Evolutionary conservation across 1,140 invertebrate genomes (phyloP).

Genomic region (Drosophila ficusphila): DNA sequence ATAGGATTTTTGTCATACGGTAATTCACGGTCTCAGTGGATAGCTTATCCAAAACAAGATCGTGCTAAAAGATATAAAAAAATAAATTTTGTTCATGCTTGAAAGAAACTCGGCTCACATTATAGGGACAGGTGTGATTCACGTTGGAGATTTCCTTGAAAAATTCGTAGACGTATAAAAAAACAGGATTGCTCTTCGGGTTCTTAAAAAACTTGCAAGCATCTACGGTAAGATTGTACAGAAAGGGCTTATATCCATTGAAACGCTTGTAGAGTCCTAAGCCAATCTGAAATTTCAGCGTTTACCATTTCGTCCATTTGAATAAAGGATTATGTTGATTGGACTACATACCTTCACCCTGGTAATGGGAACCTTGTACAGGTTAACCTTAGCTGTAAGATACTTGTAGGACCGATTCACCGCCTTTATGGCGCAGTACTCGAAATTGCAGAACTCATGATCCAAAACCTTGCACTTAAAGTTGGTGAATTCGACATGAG

Average conservation of each 20-base stretch:
- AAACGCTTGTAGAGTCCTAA: constrained; percentile 2
- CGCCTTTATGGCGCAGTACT: not conserved
- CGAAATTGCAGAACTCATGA: not conserved
- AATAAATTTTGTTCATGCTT: too few relatives aligned
- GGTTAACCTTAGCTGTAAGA: not conserved
- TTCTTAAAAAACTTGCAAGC: constrained; percentile 1
- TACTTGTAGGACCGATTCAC: not conserved
- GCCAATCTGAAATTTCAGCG: not conserved
- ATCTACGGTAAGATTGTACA: constrained; percentile 8
- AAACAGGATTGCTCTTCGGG: not conserved
- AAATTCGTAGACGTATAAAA: not conserved
- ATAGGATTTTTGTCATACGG: not conserved
- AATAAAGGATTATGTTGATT: not conserved
- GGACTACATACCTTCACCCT: not conserved
- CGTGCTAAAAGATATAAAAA: constrained; percentile 14
- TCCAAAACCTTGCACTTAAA: not conserved
- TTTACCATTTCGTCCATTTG: too few relatives aligned
- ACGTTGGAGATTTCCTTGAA: constrained; percentile 1
- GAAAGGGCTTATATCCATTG: constrained; percentile 20
- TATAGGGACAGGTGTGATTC: constrained; percentile 17
- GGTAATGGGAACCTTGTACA: not conserved
- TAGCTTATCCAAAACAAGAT: constrained; percentile 6
- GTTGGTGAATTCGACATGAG: not conserved
- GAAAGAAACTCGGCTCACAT: not conserved
- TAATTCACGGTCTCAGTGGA: constrained; percentile 1